Evolutionary conservation across 1,140 invertebrate genomes (phyloP).

Genomic region (Batillaria attramentaria): DNA sequence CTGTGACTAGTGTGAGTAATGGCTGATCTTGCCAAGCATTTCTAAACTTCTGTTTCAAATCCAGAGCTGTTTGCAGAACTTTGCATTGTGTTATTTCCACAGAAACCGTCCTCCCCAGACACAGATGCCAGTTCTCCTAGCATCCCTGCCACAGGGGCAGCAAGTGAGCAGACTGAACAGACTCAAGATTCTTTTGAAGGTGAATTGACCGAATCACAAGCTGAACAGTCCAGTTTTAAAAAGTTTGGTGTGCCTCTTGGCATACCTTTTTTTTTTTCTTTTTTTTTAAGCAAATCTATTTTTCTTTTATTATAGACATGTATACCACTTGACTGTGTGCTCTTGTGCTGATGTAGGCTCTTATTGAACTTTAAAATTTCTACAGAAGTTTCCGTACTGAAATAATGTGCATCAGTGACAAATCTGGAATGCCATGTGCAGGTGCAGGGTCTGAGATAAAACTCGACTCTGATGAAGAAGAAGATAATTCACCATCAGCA

Average conservation of each 20-base stretch:
- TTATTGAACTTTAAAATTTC: too few species aligned
- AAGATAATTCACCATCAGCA: constrained; percentile 7
- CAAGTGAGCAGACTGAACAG: too few species aligned
- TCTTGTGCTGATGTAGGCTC: too few species aligned
- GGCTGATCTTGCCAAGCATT: neutral
- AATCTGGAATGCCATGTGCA: neutral
- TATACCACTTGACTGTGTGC: too few species aligned
- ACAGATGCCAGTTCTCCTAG: constrained; percentile 25
- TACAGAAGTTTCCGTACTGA: too few species aligned
- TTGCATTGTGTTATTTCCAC: constrained; percentile 28
- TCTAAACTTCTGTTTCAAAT: neutral
- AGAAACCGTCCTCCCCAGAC: constrained; percentile 45
- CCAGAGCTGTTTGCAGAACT: too few species aligned
- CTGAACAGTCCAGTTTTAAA: constrained; percentile 25
- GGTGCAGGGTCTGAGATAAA: constrained; percentile 56
- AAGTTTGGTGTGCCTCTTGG: constrained; percentile 19
- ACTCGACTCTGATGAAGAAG: constrained; percentile 58
- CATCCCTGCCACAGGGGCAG: constrained; percentile 19
- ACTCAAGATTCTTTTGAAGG: too few species aligned
- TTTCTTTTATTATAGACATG: too few species aligned
- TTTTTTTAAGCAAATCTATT: too few species aligned
- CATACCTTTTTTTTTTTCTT: neutral
- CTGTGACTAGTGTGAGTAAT: neutral
- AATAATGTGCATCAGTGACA: too few species aligned
- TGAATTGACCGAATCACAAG: neutral